Base-by-base conservation (phyloP, 2,888 invertebrate species). In the Fragum fragum region DNA sequence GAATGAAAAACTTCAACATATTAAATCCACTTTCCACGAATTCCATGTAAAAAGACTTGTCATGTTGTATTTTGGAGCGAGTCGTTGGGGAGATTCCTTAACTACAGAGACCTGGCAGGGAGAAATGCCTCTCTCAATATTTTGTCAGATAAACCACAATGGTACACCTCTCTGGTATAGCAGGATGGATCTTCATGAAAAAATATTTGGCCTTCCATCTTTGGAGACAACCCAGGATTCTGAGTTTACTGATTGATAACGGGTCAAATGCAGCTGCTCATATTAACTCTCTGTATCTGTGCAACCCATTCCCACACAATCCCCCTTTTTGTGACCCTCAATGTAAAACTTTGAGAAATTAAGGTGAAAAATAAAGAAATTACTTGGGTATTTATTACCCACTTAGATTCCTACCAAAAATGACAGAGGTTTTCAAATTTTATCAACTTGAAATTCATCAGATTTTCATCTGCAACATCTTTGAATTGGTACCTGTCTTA, bases 31-130 rank as follows among this genome's bases (percentile, higher is more conserved):
- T n/a, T 89, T 90, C 57, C 88, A 90, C 57, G 86, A 88, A 55
- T 88, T 89, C 55, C 87, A 88, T 71, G 83, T 90, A 14, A 88
- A 88, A 68, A 81, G 78, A n/a, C 78, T 91, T 66, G 77, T 77
- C 0, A 84, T 90, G 87, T 57, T 90, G 73, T 91, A 91, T 52
- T 87, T 80, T 52, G 84, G 79, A 9, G 76, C 88, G 1, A 90
- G 88, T 23, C 59, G 59, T 9, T 91, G 91, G 91, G 91, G 91
- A 1, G 91, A 91, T 53, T 73, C 76, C 7, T 75, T 91, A 26
- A 76, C 78, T 0, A 85, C 89, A 1, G 87, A 89, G 71, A 87
- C 86, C 0, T 91, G 91, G 91, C 90, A 91, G 69, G 87, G 79
- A 28, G 83, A 83, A 0, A 76, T 86, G 14, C 85, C 87, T 0